phyloP scores from a whole-genome alignment of 2,888 invertebrate species.

The Sesamia inferens region DNA sequence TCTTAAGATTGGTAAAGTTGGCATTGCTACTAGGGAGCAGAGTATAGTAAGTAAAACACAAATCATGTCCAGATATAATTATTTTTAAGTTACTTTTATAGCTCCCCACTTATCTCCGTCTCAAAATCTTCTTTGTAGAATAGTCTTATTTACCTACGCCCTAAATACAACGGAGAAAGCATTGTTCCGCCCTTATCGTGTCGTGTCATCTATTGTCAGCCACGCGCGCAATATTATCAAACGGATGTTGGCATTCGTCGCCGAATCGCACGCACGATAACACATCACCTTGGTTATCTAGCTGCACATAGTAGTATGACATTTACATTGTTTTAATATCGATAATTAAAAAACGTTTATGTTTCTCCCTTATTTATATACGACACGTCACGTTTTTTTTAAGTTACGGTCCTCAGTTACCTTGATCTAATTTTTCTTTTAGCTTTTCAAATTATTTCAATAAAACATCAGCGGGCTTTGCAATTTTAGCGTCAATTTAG shows the following conservation, averaged over 20 bases:
- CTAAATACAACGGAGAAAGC: slow-evolving; percentile 4
- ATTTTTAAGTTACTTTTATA: background rate
- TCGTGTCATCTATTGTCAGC: slow-evolving; percentile 39
- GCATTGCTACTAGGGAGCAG: no score
- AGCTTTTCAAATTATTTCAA: background rate
- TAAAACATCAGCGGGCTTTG: background rate
- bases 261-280: slow-evolving; percentile 47
- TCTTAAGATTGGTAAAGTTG: background rate
- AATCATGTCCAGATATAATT: background rate
- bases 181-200: slow-evolving; percentile 23
- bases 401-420: background rate
- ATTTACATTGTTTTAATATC: slow-evolving; percentile 36
- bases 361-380: background rate
- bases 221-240: slow-evolving; percentile 49
- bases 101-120: background rate
- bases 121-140: background rate
- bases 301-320: slow-evolving; percentile 30
- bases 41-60: background rate
- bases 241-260: slow-evolving; percentile 55
- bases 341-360: background rate
- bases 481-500: slow-evolving; percentile 41
- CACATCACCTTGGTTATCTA: slow-evolving; percentile 53
- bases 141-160: background rate
- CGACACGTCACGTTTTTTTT: background rate
- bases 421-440: background rate